Percentiles rank a stretch among this genome's conserved stretches.
These are phyloP conservation scores for Ceratosolen fusciceps DNA, from an alignment of 1,140 invertebrate species.

Conservation along the genomic window DNA sequence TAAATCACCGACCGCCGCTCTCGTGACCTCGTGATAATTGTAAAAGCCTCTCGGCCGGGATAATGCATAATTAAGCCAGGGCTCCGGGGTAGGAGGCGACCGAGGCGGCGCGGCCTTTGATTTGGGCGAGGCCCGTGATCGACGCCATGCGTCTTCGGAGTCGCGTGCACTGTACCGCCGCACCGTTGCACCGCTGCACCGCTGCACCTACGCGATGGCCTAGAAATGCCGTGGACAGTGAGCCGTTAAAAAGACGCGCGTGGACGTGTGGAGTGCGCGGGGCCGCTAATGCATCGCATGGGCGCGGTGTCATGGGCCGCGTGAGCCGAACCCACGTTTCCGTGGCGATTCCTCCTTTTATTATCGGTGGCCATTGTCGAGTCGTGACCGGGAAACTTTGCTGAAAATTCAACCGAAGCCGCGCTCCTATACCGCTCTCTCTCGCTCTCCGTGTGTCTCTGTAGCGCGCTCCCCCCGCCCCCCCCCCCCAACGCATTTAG, in stretches of 20 bases:
- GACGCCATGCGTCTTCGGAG: neutral
- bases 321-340: constrained; percentile 65
- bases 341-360: too few relatives aligned
- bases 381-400: too few relatives aligned
- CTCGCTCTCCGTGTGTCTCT: too few relatives aligned
- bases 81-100: neutral
- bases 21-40: neutral
- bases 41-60: neutral
- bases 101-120: neutral
- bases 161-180: neutral
- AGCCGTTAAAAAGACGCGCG: neutral
- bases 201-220: constrained; percentile 38
- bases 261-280: neutral
- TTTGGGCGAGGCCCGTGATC: neutral
- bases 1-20: neutral
- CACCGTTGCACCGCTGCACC: neutral
- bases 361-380: too few relatives aligned
- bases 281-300: constrained; percentile 43
- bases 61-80: neutral
- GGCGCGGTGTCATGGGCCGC: constrained; percentile 65
- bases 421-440: too few relatives aligned
- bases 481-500: too few relatives aligned
- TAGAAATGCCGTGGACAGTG: constrained; percentile 35
- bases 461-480: too few relatives aligned
- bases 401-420: too few relatives aligned